Evolutionary conservation across 2,797 vertebrate genomes (phyloP), one percentile per base, ranked within the genome.

Genomic region (Enteromius fasciolatus): DNA sequence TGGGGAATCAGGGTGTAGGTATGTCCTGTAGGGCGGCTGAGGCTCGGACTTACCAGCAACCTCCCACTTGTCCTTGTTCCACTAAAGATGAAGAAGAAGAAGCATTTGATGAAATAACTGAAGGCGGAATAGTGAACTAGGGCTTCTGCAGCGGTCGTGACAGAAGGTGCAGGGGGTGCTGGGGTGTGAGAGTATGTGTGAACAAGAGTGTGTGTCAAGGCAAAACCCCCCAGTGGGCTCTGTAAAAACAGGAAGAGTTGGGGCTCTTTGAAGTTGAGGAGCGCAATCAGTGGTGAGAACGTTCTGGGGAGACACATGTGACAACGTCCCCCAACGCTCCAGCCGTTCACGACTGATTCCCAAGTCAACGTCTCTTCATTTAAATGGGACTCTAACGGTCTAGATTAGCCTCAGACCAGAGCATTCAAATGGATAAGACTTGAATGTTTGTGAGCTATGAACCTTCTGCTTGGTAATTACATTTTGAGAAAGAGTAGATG

Each of bases 61-160:
- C 88, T 97, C 97, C 97, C 97, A 98, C 78, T 95, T 96, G 82
- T 97, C 95, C 92, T 97, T 97, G 90, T 96, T 97, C 97, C 97
- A 98, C 96, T 97, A 90, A 0, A 2, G 3, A 75, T 4, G 1
- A 39, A 81, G 82, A 61, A 81, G 82, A 61, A 74, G 4, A 73
- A 81, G 14, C 73, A 31, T 57, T 74, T 48, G 2, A 59, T 23
- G 50, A 61, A 44, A 36, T 11, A n/a, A 25, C 2, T 25, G 20
- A 69, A 20, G 11, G 70, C 17, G 25, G 23, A 23, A 82, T n/a
- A 11, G 10, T 25, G 25, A 20, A 28, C 50, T 23, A 7, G 18
- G 81, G 46, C 44, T 77, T 77, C 17, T 31, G 12, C 9, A 33
- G 11, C 28, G 25, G 15, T 25, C 18, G 3, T 76, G 75, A 63